phyloP scores from a whole-genome alignment of 1,140 invertebrate species.

The Drosophila funebris region DNA sequence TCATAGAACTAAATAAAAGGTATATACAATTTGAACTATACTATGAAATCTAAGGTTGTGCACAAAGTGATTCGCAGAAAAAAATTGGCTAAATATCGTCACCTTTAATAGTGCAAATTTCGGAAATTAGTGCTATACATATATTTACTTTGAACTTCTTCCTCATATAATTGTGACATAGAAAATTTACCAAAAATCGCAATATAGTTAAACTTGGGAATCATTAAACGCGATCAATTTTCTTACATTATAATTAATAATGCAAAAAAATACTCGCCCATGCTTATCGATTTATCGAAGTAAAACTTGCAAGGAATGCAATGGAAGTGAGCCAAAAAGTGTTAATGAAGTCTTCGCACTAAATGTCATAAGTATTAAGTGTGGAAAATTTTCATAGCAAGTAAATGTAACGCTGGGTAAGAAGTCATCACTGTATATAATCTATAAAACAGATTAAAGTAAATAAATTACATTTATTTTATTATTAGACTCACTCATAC shows the following conservation, averaged over 20 bases:
- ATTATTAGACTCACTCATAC: no score
- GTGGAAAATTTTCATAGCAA: background rate
- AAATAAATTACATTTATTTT: no score
- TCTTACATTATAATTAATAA: background rate
- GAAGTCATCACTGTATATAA: no score
- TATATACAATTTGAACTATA: background rate
- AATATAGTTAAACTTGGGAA: no score
- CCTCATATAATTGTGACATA: no score
- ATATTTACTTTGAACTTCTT: no score
- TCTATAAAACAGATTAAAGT: no score
- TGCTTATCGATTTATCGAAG: background rate
- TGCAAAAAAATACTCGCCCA: background rate
- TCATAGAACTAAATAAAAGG: no score
- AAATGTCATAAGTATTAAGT: background rate
- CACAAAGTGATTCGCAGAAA: background rate
- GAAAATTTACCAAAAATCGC: no score
- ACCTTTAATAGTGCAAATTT: background rate
- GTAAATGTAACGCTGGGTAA: background rate
- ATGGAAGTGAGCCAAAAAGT: background rate
- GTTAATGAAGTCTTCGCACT: background rate
- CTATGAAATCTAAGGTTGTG: no score
- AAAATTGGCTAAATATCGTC: background rate
- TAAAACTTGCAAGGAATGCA: background rate
- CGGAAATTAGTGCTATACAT: no score
- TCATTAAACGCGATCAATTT: no score